These are phyloP conservation scores for Eudasyphora cyanicolor DNA, from an alignment of 2,888 invertebrate species.

Conservation along the genomic window DNA sequence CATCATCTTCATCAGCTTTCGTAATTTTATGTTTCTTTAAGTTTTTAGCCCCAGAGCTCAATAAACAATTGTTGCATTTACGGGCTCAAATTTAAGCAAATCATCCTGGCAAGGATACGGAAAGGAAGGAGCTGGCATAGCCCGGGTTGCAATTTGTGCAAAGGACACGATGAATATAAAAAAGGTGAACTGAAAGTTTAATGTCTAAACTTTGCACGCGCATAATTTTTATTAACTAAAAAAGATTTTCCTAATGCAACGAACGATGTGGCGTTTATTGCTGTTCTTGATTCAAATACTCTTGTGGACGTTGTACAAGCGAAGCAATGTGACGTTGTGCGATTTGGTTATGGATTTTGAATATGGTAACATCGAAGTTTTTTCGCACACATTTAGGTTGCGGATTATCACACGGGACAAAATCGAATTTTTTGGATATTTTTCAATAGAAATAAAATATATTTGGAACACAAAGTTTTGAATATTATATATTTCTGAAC, in stretches of 20 bases:
- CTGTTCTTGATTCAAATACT: too few species aligned
- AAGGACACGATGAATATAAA: not conserved
- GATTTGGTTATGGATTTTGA: too few species aligned
- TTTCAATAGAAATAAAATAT: too few species aligned
- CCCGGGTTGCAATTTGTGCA: not conserved
- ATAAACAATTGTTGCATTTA: constrained; percentile 36
- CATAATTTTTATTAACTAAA: constrained; percentile 23
- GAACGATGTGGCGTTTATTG: too few species aligned
- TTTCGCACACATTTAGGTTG: too few species aligned
- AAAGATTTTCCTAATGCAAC: constrained; percentile 17
- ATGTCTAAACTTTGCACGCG: constrained; percentile 11
- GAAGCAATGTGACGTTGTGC: not conserved
- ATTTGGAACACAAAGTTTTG: too few species aligned
- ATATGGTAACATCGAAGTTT: too few species aligned
- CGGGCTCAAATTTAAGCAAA: constrained; percentile 14
- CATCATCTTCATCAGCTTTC: constrained; percentile 3
- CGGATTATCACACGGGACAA: too few species aligned
- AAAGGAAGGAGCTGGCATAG: not conserved
- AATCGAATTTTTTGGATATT: too few species aligned
- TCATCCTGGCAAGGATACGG: not conserved
- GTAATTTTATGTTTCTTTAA: constrained; percentile 23
- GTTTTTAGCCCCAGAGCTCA: constrained; percentile 25
- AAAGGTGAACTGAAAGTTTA: not conserved
- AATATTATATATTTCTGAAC: too few species aligned
- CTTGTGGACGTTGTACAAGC: too few species aligned